Evolutionary conservation across 2,797 vertebrate species (phyloP).

Genomic region (Thamnophis elegans): DNA sequence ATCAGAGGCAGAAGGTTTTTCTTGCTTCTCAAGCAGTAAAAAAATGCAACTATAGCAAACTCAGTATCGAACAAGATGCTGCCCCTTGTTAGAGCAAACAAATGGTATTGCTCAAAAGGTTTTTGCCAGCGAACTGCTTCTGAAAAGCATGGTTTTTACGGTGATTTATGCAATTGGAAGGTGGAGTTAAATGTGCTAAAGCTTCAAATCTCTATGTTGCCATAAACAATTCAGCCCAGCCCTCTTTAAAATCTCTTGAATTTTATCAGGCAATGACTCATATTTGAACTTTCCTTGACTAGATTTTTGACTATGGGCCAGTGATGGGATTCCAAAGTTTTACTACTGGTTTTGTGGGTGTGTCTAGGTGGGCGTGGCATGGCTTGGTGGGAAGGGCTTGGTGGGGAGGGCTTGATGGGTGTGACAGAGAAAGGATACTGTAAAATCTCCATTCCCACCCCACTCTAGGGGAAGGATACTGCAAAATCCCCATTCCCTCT

Average conservation of each 20-base stretch:
- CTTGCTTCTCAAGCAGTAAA: background rate
- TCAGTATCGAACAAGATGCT: background rate
- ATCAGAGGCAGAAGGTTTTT: background rate
- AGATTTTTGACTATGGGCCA: background rate
- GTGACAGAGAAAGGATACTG: no score
- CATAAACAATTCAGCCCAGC: background rate
- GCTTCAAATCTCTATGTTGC: background rate
- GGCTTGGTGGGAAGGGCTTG: no score
- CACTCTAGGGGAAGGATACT: no score
- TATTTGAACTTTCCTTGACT: background rate
- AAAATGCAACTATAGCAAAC: background rate
- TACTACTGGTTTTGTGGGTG: no score
- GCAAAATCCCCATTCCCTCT: no score
- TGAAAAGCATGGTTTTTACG: background rate
- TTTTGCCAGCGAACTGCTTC: background rate
- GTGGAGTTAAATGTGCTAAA: background rate
- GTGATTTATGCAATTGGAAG: background rate
- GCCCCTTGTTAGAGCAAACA: background rate
- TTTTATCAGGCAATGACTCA: background rate
- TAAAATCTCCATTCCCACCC: no score
- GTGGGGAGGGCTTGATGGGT: no score
- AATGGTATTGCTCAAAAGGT: background rate
- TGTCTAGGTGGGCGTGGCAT: no score
- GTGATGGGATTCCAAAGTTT: no score
- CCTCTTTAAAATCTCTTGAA: background rate